Base-by-base conservation (phyloP, 35 echinoderm and acorn worm species). In the Lytechinus pictus region DNA sequence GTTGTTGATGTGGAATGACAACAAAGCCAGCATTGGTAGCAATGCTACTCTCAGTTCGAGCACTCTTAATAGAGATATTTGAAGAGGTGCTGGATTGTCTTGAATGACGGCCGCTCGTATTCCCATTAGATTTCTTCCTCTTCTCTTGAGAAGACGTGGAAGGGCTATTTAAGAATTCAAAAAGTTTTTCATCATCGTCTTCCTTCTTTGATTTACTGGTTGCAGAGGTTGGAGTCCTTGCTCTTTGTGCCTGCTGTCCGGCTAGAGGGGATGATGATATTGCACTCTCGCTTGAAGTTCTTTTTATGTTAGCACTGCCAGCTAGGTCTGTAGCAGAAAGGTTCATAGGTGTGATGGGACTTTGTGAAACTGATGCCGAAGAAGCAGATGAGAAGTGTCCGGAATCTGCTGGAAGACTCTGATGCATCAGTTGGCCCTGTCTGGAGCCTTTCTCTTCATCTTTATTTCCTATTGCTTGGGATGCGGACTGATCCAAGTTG, bases 141-240 rank as follows among this genome's bases (percentile, higher is more conserved):
- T 93, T 60, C n/a, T 94, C 96, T 27, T 87, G 87, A 28, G 94
- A 87, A 57, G 58, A 55, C 1, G 94, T 60, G 89, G 96, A 91
- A 52, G 98, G 97, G 58, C 97, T 99, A 89, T 99, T 99, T 58
- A 99, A 57, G 86, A 99, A 99, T 87, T 96, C 98, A 96, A 99
- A 99, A 1, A 99, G 94, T 90, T 99, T 99, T 61, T 99, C 98
- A 97, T 99, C 98, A 24, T 99, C 98, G 66, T 96, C 95, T 89
- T 98, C 94, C 88, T 86, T 96, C 58, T 92, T 97, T 57, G 72
- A 44, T 56, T 93, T 96, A 28, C 79, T 88, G 14, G 86, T 61
- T 52, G 87, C 13, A 13, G 96, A 94, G 19, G 66, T 79, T 13
- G 95, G 95, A 94, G 96, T 87, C 51, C 13, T 88, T 94, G 94